These are phyloP conservation scores for Portevinia maculata DNA, from an alignment of 2,888 invertebrate genomes.

Conservation along the genomic window DNA sequence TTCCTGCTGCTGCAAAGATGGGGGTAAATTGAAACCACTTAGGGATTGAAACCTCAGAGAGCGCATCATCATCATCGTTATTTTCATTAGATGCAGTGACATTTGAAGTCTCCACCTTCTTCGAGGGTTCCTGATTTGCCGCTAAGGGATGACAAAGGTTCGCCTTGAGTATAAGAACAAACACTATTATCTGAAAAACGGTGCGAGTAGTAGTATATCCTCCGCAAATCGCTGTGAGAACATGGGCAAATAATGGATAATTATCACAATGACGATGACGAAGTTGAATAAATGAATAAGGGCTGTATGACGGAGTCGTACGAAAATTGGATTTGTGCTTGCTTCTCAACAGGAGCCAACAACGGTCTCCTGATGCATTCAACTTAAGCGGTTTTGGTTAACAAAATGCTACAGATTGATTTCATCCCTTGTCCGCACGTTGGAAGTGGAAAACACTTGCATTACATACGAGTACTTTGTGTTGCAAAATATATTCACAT, in stretches of 20 bases:
- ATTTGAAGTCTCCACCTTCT: constrained; percentile 40
- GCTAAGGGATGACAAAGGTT: constrained; percentile 23
- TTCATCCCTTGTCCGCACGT: neutral
- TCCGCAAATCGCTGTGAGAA: constrained; percentile 20
- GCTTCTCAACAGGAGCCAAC: neutral
- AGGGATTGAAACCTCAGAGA: constrained; percentile 49
- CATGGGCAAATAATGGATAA: constrained; percentile 30
- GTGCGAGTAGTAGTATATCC: neutral
- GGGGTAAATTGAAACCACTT: constrained; percentile 62
- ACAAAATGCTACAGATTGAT: constrained; percentile 27
- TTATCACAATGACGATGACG: constrained; percentile 7
- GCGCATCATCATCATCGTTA: constrained; percentile 37
- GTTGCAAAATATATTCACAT: constrained; percentile 40
- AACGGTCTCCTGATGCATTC: neutral
- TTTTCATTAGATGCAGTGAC: constrained; percentile 36
- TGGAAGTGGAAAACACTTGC: neutral
- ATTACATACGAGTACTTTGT: constrained; percentile 22
- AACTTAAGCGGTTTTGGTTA: constrained; percentile 1
- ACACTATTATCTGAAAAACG: neutral
- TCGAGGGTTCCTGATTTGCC: constrained; percentile 12
- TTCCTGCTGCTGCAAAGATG: neutral
- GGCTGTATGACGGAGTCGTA: constrained; percentile 20
- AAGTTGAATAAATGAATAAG: constrained; percentile 20
- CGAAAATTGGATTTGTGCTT: constrained; percentile 46
- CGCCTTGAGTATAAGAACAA: constrained; percentile 26